Evolutionary conservation across 2,888 invertebrate genomes (phyloP).

Genomic region (Oscheius sp.): DNA sequence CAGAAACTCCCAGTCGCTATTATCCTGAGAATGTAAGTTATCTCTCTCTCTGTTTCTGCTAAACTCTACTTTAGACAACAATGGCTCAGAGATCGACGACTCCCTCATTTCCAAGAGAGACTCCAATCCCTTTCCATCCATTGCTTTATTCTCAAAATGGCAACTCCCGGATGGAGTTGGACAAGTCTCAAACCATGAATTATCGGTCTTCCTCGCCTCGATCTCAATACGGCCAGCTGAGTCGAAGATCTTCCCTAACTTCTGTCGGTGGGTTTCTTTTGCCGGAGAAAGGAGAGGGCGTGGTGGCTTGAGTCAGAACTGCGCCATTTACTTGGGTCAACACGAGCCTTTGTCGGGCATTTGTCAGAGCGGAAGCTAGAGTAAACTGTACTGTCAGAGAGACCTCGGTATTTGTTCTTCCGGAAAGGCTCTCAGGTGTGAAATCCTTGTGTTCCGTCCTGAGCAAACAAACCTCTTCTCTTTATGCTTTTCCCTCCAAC

Average conservation of each 20-base stretch:
- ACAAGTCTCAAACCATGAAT: constrained; percentile 28
- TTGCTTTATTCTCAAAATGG: constrained; percentile 59
- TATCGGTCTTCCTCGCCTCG: constrained; percentile 62
- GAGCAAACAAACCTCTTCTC: constrained; percentile 8
- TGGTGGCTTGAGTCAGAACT: not conserved
- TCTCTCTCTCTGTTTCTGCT: not conserved
- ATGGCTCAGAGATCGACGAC: constrained; percentile 79
- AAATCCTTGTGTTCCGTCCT: constrained; percentile 6
- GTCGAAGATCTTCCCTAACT: constrained; percentile 77
- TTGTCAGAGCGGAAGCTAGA: not conserved
- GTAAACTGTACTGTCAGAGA: not conserved
- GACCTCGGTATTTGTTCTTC: constrained; percentile 17
- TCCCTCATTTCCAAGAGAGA: constrained; percentile 84
- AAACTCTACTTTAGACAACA: constrained; percentile 37
- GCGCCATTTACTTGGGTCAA: constrained; percentile 24
- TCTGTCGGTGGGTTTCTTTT: constrained; percentile 71
- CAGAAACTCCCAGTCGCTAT: constrained; percentile 50
- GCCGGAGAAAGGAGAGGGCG: not conserved
- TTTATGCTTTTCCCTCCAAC: too few species aligned
- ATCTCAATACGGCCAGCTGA: constrained; percentile 76
- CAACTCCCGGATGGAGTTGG: constrained; percentile 8
- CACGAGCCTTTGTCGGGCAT: constrained; percentile 1
- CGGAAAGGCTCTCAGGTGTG: constrained; percentile 8
- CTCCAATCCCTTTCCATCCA: constrained; percentile 69
- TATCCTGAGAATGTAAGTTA: constrained; percentile 48